phyloP scores from a whole-genome alignment of 2,113 vertebrate genomes.

The Amphiprion percula region DNA sequence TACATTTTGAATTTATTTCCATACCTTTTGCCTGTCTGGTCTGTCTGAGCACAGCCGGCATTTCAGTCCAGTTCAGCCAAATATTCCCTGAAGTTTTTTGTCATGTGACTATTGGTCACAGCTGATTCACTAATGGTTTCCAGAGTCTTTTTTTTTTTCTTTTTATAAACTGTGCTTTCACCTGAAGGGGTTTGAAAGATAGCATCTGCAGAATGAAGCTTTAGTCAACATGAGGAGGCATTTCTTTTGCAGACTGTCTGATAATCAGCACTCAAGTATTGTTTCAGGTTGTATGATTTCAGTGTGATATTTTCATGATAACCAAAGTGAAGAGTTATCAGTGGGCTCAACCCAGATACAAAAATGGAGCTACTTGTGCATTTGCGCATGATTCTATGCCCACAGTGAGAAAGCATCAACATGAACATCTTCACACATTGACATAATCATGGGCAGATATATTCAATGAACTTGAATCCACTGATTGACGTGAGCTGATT shows the following conservation, averaged over 20 bases:
- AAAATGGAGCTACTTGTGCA: background rate
- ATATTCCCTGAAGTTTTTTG: too few relatives aligned
- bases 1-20: too few relatives aligned
- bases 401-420: background rate
- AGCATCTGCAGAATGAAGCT: background rate
- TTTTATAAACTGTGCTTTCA: background rate
- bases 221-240: background rate
- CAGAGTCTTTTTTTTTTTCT: too few relatives aligned
- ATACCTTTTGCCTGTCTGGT: too few relatives aligned
- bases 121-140: too few relatives aligned
- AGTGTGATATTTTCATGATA: background rate
- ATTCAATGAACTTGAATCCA: constrained; percentile 4
- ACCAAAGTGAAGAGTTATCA: background rate
- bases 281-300: constrained; percentile 1
- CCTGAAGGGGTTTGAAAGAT: background rate
- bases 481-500: constrained; percentile 48
- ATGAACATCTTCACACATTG: background rate
- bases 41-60: too few relatives aligned
- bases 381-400: background rate
- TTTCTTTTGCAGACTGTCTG: background rate
- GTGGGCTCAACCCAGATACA: background rate
- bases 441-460: background rate
- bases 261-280: background rate
- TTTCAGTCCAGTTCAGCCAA: too few relatives aligned
- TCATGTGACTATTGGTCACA: too few relatives aligned